phyloP scores from a whole-genome alignment of 1,140 invertebrate species.

The Dreissena rostriformis region DNA sequence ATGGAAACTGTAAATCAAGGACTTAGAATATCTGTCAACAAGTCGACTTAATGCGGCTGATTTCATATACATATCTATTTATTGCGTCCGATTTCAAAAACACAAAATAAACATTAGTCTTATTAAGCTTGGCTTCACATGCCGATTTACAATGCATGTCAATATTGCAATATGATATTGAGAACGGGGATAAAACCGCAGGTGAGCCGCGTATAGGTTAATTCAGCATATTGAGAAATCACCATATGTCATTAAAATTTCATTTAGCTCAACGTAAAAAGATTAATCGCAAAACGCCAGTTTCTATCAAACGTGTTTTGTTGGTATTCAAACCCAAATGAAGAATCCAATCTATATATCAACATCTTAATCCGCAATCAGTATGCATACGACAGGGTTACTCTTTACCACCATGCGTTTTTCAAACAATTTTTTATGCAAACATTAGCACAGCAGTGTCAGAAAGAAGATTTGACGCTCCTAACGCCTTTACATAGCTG shows the following conservation, averaged over 20 bases:
- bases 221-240: conserved; percentile 19
- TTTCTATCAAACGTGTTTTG: conserved; percentile 27
- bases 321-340: conserved; percentile 36
- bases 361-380: conserved; percentile 33
- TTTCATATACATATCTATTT: too few relatives aligned
- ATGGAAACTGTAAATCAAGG: too few relatives aligned
- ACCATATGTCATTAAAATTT: conserved; percentile 43
- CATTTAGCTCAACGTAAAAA: conserved; percentile 40
- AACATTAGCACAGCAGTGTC: conserved; percentile 4
- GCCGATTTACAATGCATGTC: too few relatives aligned
- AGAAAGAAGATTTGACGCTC: conserved; percentile 38
- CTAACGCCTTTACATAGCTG: conserved; percentile 37
- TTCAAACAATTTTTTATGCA: conserved; percentile 11
- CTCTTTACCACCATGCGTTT: neutral
- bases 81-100: too few relatives aligned
- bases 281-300: conserved; percentile 32
- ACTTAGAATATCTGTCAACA: too few relatives aligned
- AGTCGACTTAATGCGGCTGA: too few relatives aligned
- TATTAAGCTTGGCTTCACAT: too few relatives aligned
- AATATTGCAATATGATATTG: too few relatives aligned
- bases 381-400: conserved; percentile 36
- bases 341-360: neutral
- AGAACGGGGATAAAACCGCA: too few relatives aligned
- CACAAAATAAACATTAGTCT: too few relatives aligned
- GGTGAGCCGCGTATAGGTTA: too few relatives aligned